Base-by-base conservation (phyloP, 35 echinoderm and acorn worm species). In the Hemicentrotus pulcherrimus region DNA sequence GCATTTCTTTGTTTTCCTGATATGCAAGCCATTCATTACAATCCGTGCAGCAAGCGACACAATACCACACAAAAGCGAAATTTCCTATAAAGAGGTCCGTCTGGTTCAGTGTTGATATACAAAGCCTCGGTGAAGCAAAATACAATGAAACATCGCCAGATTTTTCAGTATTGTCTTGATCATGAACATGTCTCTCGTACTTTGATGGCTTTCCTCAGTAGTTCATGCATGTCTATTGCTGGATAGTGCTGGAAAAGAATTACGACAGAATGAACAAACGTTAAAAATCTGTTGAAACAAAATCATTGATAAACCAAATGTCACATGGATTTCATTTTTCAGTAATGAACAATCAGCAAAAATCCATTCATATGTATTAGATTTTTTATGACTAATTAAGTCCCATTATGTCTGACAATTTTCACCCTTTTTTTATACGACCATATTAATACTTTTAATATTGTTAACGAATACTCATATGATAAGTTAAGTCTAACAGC, bases 141-240 rank as follows among this genome's bases (percentile, higher is more conserved):
- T 55, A 55, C 65, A 78, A 28, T 4, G 10, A 10, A 55, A 28
- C 65, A 78, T 78, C 19, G 5, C 24, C 24, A 78, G 65, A 18
- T 78, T 78, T 78, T 5, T 71, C 0, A 71, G 61, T 24, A 71
- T 71, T 78, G 65, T 18, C 28, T 78, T 78, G 65, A 94, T 86
- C 78, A 94, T 48, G 94, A 78, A 16, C 59, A 85, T 0, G 4
- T 4, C 59, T 96, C 95, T 47, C 95, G 32, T 12, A 96, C 50
- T 78, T 96, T 94, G 33, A 94, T 78, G 35, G 97, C 97, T 86
- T 98, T 98, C 71, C 55, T 91, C 4, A 98, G 86, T 3, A 98
- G 31, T 32, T 91, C 32, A 92, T 98, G 94, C 61, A 98, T 91
- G 88, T 98, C 97, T 46, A 95, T 95, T 45, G 48, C 86, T 91